A percentile compares a stretch with the other conserved stretches of the same genome.
Evolutionary conservation across 2,888 invertebrate species (phyloP).

Genomic region (Troides oblongomaculatus): DNA sequence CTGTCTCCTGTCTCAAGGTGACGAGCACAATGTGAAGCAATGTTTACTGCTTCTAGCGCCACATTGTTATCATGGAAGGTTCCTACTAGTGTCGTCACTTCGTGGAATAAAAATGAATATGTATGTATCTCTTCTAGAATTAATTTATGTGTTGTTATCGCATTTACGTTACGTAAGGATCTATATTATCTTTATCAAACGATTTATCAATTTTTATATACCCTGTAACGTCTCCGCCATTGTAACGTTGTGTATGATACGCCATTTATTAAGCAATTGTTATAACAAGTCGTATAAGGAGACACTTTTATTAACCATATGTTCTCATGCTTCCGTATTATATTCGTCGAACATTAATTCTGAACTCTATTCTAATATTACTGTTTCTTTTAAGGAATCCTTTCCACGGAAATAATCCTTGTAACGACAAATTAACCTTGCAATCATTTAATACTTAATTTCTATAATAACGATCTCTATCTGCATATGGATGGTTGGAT

Average conservation of each 20-base stretch:
- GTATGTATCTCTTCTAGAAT: slow-evolving; percentile 41
- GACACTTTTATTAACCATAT: slow-evolving; percentile 31
- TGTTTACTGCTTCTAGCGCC: no score
- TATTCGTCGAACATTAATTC: slow-evolving; percentile 28
- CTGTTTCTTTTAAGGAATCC: slow-evolving; percentile 15
- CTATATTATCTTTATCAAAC: slow-evolving; percentile 64
- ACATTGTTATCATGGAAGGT: no score
- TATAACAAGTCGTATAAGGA: slow-evolving; percentile 43
- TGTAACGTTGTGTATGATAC: slow-evolving; percentile 38
- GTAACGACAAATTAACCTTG: no score
- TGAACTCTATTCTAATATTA: slow-evolving; percentile 8
- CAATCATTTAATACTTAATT: no score
- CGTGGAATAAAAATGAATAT: neutral
- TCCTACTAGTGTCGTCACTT: no score
- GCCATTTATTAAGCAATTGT: slow-evolving; percentile 31
- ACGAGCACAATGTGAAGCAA: no score
- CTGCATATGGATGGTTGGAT: no score
- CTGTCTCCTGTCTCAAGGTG: no score
- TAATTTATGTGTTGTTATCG: slow-evolving; percentile 4
- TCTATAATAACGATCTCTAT: no score
- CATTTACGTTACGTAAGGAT: slow-evolving; percentile 32
- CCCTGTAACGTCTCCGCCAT: slow-evolving; percentile 31
- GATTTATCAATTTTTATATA: slow-evolving; percentile 63
- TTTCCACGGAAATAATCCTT: no score
- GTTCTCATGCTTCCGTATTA: slow-evolving; percentile 23